A percentile compares a stretch with the other conserved stretches of the same genome.
Conservation (phyloP, 2,888 invertebrate genomes). For the Patella depressa region DNA sequence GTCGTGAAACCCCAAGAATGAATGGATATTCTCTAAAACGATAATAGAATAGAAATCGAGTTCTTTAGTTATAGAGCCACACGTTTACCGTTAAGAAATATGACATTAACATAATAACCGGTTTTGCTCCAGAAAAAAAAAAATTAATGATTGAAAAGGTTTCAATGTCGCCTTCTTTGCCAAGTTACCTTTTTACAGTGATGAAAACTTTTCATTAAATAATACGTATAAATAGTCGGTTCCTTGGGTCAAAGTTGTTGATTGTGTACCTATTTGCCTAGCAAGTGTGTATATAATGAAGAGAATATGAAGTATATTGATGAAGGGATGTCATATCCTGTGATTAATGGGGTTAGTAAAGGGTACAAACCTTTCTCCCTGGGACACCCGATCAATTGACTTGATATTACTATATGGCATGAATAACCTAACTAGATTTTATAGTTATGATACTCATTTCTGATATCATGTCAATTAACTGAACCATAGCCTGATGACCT, state of each 20-base stretch:
- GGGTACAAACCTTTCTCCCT: conserved; percentile 9
- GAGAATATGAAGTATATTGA: conserved; percentile 10
- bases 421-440: conserved; percentile 3
- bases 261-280: conserved; percentile 5
- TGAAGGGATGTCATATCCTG: not conserved
- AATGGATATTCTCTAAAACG: too few relatives aligned
- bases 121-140: too few relatives aligned
- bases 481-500: conserved; percentile 6
- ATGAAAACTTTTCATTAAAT: too few relatives aligned
- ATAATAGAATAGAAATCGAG: too few relatives aligned
- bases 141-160: too few relatives aligned
- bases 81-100: too few relatives aligned
- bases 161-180: too few relatives aligned
- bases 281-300: conserved; percentile 4
- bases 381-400: conserved; percentile 7
- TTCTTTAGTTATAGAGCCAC: too few relatives aligned
- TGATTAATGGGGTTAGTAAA: conserved; percentile 11
- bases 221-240: too few relatives aligned
- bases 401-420: conserved; percentile 2
- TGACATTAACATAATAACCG: too few relatives aligned
- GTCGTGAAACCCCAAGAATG: too few relatives aligned
- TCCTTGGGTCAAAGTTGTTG: not conserved
- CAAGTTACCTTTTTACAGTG: too few relatives aligned
- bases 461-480: conserved; percentile 3
- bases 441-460: conserved; percentile 7